Conservation (phyloP, 2,888 invertebrate genomes). For the Pediacus dermestoides region DNA sequence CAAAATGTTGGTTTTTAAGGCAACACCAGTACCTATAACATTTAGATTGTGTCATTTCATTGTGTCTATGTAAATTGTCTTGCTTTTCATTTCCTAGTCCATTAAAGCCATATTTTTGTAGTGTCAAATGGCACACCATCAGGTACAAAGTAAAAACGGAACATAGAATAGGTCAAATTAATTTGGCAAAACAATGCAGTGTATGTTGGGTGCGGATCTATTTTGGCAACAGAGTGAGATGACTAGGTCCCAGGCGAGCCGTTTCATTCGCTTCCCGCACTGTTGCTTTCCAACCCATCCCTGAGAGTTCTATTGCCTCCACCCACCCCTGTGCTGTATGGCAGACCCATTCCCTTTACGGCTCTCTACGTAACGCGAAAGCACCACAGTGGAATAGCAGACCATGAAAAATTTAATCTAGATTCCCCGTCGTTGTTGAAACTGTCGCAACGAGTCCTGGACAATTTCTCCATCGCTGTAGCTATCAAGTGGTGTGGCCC, state of each 20-base stretch:
- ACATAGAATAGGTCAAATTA: slow-evolving; percentile 19
- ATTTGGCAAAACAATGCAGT: slow-evolving; percentile 22
- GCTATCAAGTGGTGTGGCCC: slow-evolving; percentile 7
- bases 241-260: slow-evolving; percentile 35
- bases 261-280: slow-evolving; percentile 21
- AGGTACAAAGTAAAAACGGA: slow-evolving; percentile 1
- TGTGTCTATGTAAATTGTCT: too few species aligned
- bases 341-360: slow-evolving; percentile 9
- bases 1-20: too few species aligned
- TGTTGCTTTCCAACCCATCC: slow-evolving; percentile 7
- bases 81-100: too few species aligned
- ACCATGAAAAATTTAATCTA: slow-evolving; percentile 40
- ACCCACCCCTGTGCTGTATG: neutral
- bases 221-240: slow-evolving; percentile 29
- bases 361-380: neutral
- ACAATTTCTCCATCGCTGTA: slow-evolving; percentile 29
- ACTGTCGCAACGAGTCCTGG: slow-evolving; percentile 37
- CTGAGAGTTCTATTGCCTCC: neutral
- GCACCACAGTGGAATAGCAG: slow-evolving; percentile 16
- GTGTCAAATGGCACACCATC: slow-evolving; percentile 1
- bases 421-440: slow-evolving; percentile 36
- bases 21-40: too few species aligned
- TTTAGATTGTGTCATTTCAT: too few species aligned
- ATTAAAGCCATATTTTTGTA: too few species aligned
- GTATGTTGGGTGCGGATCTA: too few species aligned